These are phyloP conservation scores for Nymphalis io DNA, from an alignment of 1,140 invertebrate genomes.

Conservation along the genomic window DNA sequence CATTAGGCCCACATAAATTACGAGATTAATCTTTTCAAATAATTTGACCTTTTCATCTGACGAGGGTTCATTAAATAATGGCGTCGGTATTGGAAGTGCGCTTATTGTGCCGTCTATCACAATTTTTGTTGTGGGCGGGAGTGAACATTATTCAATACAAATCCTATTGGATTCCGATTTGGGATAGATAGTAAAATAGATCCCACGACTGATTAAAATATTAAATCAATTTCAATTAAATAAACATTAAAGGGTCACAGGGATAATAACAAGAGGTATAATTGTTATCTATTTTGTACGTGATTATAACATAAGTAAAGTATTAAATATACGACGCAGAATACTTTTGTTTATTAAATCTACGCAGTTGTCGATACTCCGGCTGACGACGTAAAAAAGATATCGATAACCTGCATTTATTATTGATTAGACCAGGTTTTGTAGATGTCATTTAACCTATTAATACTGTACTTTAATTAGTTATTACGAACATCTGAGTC, in stretches of 20 bases:
- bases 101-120: slow-evolving; percentile 77
- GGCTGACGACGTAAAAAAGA: not conserved
- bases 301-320: slow-evolving; percentile 15
- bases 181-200: slow-evolving; percentile 32
- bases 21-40: slow-evolving; percentile 80
- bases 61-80: slow-evolving; percentile 80
- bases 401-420: slow-evolving; percentile 6
- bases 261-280: not conserved
- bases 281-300: slow-evolving; percentile 7
- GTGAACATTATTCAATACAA: slow-evolving; percentile 51
- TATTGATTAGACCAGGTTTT: not conserved
- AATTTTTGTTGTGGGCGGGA: slow-evolving; percentile 69
- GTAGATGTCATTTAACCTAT: no score
- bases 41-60: slow-evolving; percentile 80
- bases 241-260: not conserved
- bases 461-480: no score
- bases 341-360: slow-evolving; percentile 18
- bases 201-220: slow-evolving; percentile 10
- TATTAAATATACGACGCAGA: slow-evolving; percentile 19
- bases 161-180: slow-evolving; percentile 45
- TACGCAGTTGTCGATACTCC: slow-evolving; percentile 26
- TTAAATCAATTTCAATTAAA: not conserved
- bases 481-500: no score
- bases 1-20: slow-evolving; percentile 76
- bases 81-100: slow-evolving; percentile 72